phyloP scores from a whole-genome alignment of 1,140 invertebrate genomes.

The Lineus longissimus region DNA sequence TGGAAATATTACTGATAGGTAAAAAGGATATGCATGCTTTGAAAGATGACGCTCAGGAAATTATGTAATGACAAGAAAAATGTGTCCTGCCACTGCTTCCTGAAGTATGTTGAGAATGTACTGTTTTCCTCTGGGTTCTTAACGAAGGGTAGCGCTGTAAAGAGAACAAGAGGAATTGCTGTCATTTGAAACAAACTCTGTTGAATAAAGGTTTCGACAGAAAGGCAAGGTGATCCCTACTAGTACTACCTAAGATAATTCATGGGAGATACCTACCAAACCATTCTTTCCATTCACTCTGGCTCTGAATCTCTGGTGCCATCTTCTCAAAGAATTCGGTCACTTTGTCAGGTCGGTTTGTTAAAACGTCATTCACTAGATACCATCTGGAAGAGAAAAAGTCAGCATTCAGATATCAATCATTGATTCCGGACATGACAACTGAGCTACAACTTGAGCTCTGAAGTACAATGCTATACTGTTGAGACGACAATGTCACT shows the following conservation, averaged over 20 bases:
- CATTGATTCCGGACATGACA: too few species aligned
- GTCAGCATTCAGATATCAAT: neutral
- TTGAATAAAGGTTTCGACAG: neutral
- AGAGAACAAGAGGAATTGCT: constrained; percentile 28
- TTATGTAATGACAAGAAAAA: constrained; percentile 90
- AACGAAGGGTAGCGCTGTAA: constrained; percentile 81
- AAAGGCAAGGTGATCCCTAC: neutral
- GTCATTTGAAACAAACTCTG: neutral
- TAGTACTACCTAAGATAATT: too few species aligned
- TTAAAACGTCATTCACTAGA: constrained; percentile 77
- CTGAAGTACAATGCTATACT: too few species aligned
- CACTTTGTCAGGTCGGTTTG: constrained; percentile 78
- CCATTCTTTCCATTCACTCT: constrained; percentile 94
- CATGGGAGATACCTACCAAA: constrained; percentile 82
- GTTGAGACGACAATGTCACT: too few species aligned
- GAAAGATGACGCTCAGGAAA: constrained; percentile 80
- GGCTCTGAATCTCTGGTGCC: constrained; percentile 79
- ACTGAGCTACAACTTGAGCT: too few species aligned
- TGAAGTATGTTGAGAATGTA: constrained; percentile 83
- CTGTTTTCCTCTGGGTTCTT: constrained; percentile 87
- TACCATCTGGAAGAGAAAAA: constrained; percentile 70
- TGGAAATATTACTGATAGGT: neutral
- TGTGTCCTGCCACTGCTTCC: constrained; percentile 91
- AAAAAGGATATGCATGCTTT: constrained; percentile 54
- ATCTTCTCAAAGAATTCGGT: constrained; percentile 85